Evolutionary conservation across 2,888 invertebrate genomes (phyloP), one percentile per base, ranked within the genome.

Genomic region (Ennomos erosarius): DNA sequence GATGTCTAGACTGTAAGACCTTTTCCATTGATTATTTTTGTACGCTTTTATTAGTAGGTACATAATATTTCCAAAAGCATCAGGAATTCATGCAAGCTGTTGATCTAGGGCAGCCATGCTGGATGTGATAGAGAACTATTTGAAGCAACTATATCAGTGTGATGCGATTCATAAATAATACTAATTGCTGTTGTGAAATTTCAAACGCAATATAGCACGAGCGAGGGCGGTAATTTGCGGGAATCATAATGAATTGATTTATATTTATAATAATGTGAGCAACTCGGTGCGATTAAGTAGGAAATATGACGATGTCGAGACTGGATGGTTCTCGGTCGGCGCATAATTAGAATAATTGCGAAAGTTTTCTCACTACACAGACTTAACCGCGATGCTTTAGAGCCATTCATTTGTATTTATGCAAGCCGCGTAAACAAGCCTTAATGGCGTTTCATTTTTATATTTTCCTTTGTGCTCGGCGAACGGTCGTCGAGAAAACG

Each of bases 301-400:
- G 79, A 89, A 90, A 88, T 90, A 91, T 88, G 85, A 87, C 78
- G 75, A 73, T 74, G 79, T 79, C 79, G 82, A 75, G 82, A 69
- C 78, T 80, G 79, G 81, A 83, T 83, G 85, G 80, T 82, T 80
- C 83, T 84, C 82, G 79, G 84, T 85, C 83, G 79, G 75, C 79
- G 84, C 85, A 80, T 89, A 88, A 89, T 90, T 87, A 87, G 83
- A 86, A 87, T 90, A 89, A 90, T 90, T 89, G 85, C 88, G 77
- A 88, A 91, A 92, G 80, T 90, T 69, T 90, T 84, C 77, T 70
- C 82, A 81, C 82, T 81, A 79, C 79, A 79, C 79, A 81, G 78
- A 74, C 82, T 85, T 82, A 83, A 82, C 80, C 76, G 75, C 79
- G 76, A 76, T 82, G 79, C 81, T 82, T 79, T 78, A 76, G 74